These are phyloP conservation scores for Amphibalanus amphitrite DNA, from an alignment of 1,140 invertebrate genomes.

Conservation along the genomic window DNA sequence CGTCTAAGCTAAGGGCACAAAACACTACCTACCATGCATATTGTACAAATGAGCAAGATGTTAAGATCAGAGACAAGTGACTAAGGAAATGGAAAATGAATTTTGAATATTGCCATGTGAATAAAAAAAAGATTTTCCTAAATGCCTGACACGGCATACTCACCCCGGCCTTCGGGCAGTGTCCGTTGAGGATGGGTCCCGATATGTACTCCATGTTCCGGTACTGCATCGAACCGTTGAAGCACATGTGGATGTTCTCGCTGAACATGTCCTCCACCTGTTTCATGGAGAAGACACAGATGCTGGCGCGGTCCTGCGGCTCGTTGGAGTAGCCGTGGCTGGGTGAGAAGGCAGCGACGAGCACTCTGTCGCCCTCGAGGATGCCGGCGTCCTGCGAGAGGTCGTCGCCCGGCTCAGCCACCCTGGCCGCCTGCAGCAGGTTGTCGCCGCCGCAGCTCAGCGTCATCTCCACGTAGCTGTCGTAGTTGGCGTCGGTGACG, in stretches of 20 bases:
- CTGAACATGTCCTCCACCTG: slow-evolving; percentile 84
- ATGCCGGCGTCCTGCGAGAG: slow-evolving; percentile 61
- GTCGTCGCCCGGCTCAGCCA: slow-evolving; percentile 57
- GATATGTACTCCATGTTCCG: slow-evolving; percentile 86
- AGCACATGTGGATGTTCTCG: slow-evolving; percentile 92
- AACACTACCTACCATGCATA: too few relatives aligned
- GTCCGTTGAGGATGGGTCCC: slow-evolving; percentile 70
- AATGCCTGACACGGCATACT: neutral
- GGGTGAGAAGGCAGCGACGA: slow-evolving; percentile 68
- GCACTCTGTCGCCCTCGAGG: slow-evolving; percentile 49
- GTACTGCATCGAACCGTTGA: slow-evolving; percentile 78
- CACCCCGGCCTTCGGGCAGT: slow-evolving; percentile 43
- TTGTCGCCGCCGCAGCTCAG: slow-evolving; percentile 43
- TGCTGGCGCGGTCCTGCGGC: slow-evolving; percentile 51
- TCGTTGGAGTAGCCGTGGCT: slow-evolving; percentile 44
- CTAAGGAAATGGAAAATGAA: too few relatives aligned
- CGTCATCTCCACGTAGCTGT: slow-evolving; percentile 62
- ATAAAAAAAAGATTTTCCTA: neutral
- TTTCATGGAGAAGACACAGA: slow-evolving; percentile 51
- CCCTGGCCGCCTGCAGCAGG: slow-evolving; percentile 74
- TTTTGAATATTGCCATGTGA: too few relatives aligned
- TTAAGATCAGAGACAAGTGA: too few relatives aligned
- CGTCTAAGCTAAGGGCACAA: too few relatives aligned
- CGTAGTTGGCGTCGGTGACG: slow-evolving; percentile 82
- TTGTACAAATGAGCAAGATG: too few relatives aligned